Conservation (phyloP, 2,113 vertebrate genomes). For the Clupea harengus region DNA sequence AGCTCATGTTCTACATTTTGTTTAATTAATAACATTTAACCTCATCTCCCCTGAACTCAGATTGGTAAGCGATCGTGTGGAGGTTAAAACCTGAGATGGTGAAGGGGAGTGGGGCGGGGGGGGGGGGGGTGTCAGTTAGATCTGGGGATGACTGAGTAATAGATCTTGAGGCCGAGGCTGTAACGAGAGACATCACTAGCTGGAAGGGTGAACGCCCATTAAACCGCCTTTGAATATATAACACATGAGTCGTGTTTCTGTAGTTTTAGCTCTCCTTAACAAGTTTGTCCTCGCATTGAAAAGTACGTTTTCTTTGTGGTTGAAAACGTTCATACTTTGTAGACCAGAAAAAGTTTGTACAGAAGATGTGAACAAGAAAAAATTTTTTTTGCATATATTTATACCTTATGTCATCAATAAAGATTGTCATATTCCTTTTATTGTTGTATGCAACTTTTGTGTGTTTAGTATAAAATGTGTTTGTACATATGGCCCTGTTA, state of each 20-base stretch:
- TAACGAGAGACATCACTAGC: slow-evolving; percentile 54
- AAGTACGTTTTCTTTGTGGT: slow-evolving; percentile 47
- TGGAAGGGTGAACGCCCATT: slow-evolving; percentile 54
- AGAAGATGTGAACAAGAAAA: slow-evolving; percentile 59
- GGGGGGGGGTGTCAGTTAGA: neutral
- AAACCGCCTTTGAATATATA: slow-evolving; percentile 54
- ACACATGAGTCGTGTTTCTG: slow-evolving; percentile 55
- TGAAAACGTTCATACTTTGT: neutral
- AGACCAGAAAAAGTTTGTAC: slow-evolving; percentile 59
- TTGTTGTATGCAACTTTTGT: slow-evolving; percentile 40
- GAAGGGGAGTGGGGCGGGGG: slow-evolving; percentile 50
- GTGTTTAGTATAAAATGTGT: slow-evolving; percentile 48
- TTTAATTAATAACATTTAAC: slow-evolving; percentile 43
- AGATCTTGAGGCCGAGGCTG: slow-evolving; percentile 54
- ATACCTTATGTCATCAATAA: slow-evolving; percentile 73
- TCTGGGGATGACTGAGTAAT: slow-evolving; percentile 55
- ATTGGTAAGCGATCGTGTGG: slow-evolving; percentile 45
- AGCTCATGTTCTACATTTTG: slow-evolving; percentile 10
- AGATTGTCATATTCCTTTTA: slow-evolving; percentile 47
- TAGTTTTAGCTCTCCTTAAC: slow-evolving; percentile 52
- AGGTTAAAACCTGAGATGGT: slow-evolving; percentile 54
- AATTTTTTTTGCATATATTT: slow-evolving; percentile 75
- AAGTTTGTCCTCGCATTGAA: slow-evolving; percentile 60
- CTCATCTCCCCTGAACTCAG: slow-evolving; percentile 32
- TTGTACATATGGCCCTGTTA: slow-evolving; percentile 57